phyloP scores from a whole-genome alignment of 2,888 invertebrate genomes.

The Heliconius charithonia region DNA sequence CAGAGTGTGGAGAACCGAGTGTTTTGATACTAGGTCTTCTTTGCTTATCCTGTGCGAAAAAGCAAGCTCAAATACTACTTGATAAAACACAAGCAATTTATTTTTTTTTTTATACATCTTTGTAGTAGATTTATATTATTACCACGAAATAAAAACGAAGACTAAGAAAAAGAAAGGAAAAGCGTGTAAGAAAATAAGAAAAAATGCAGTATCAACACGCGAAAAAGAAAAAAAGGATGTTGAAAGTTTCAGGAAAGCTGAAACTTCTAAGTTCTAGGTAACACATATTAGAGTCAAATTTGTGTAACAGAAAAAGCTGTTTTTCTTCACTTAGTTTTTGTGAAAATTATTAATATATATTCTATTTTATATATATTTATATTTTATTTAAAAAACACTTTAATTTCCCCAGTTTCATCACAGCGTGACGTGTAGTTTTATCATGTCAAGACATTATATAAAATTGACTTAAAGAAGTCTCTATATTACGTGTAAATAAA shows the following conservation, averaged over 20 bases:
- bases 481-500: too few relatives aligned
- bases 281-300: constrained; percentile 9
- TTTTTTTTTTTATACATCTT: neutral
- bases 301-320: neutral
- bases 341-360: neutral
- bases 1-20: too few relatives aligned
- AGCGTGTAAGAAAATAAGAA: constrained; percentile 3
- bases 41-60: too few relatives aligned
- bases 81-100: too few relatives aligned
- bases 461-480: too few relatives aligned
- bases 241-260: neutral
- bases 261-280: constrained; percentile 14
- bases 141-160: neutral
- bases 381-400: too few relatives aligned
- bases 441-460: too few relatives aligned
- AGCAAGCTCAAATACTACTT: too few relatives aligned
- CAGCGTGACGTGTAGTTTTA: too few relatives aligned
- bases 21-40: too few relatives aligned
- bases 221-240: constrained; percentile 6
- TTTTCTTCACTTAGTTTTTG: neutral
- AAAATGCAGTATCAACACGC: neutral
- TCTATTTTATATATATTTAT: too few relatives aligned
- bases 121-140: constrained; percentile 3
- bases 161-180: neutral
- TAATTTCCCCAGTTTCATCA: too few relatives aligned